Evolutionary conservation across 2,797 vertebrate genomes (phyloP).

Genomic region (Propithecus perrieri): DNA sequence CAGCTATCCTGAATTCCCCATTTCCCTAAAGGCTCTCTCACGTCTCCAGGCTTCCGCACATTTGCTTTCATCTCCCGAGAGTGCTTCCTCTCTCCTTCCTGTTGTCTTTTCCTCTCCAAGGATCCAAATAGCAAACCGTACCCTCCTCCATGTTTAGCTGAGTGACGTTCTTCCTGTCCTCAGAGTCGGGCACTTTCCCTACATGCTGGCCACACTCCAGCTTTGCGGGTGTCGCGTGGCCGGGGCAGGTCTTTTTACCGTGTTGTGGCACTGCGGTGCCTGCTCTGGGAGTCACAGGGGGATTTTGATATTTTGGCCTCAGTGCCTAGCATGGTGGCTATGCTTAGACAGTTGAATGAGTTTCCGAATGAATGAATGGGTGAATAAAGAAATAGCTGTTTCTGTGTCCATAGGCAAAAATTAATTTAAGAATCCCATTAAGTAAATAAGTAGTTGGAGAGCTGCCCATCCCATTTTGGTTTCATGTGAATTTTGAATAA

Average conservation of each 20-base stretch:
- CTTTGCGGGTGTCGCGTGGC: accelerated
- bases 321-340: neutral
- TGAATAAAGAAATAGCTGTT: neutral
- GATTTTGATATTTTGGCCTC: neutral
- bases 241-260: neutral
- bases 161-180: neutral
- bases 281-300: neutral
- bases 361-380: neutral
- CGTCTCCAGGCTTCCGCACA: neutral
- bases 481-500: constrained; percentile 17
- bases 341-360: neutral
- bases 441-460: neutral
- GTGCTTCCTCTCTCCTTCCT: neutral
- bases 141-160: neutral
- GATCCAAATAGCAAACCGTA: neutral
- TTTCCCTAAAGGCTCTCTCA: neutral
- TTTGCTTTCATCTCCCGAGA: neutral
- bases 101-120: neutral
- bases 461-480: neutral
- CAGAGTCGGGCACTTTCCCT: neutral
- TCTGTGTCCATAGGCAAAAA: neutral
- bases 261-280: neutral
- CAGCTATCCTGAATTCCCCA: neutral
- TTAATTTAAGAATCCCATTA: neutral
- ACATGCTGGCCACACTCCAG: neutral